Evolutionary conservation across 2,113 vertebrate species (phyloP).

Genomic region (Urocynchramus pylzowi): DNA sequence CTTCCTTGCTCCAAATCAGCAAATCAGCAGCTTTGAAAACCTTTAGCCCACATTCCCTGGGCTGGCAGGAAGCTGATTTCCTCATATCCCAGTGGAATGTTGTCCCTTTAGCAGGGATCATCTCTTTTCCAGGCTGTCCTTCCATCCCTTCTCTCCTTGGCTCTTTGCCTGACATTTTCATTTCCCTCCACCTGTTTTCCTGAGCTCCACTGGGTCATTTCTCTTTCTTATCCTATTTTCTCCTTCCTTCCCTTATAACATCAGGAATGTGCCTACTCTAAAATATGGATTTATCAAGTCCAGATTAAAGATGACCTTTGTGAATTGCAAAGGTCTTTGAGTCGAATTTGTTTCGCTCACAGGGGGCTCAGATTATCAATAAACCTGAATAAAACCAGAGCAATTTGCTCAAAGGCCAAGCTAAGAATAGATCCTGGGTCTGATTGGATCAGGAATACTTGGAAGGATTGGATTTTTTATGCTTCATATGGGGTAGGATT

Average conservation of each 20-base stretch:
- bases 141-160: neutral
- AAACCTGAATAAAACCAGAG: neutral
- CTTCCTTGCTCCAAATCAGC: neutral
- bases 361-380: neutral
- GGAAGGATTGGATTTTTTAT: neutral
- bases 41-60: neutral
- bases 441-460: neutral
- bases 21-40: neutral
- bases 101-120: neutral
- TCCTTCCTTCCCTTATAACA: neutral
- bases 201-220: neutral
- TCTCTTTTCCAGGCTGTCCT: neutral
- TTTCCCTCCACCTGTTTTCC: neutral
- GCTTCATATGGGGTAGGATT: slow-evolving; percentile 4
- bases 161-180: neutral
- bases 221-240: neutral
- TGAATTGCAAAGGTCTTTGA: neutral
- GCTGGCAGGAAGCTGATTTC: neutral
- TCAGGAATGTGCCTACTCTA: neutral
- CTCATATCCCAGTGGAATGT: too few relatives aligned
- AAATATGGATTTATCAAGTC: neutral
- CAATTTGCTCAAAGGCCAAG: neutral
- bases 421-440: neutral
- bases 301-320: neutral
- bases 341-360: neutral